Percentiles rank a stretch among this genome's conserved stretches.
These are phyloP conservation scores for Drosophila kuntzei DNA, from an alignment of 2,888 invertebrate genomes.

Conservation along the genomic window DNA sequence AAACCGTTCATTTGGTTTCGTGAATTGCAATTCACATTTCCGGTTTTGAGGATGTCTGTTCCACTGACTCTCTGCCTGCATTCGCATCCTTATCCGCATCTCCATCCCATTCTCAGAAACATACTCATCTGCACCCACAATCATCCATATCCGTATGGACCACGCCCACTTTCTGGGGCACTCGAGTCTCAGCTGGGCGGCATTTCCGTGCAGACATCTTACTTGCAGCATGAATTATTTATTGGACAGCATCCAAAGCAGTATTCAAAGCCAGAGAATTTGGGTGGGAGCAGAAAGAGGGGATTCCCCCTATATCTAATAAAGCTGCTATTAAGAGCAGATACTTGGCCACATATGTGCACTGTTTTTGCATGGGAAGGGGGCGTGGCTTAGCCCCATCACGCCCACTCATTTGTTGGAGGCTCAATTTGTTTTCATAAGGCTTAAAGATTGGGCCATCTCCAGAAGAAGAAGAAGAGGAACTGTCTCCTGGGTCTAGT, in stretches of 20 bases:
- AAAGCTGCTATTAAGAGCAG: slow-evolving; percentile 70
- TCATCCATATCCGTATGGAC: slow-evolving; percentile 37
- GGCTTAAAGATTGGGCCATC: slow-evolving; percentile 21
- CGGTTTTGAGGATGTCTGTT: slow-evolving; percentile 36
- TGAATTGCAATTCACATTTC: slow-evolving; percentile 71
- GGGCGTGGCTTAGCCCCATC: slow-evolving; percentile 20
- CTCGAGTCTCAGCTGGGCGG: slow-evolving; percentile 50
- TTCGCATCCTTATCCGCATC: slow-evolving; percentile 39
- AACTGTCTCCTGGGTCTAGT: slow-evolving; percentile 38
- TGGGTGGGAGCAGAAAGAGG: slow-evolving; percentile 9
- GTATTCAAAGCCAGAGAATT: slow-evolving; percentile 68
- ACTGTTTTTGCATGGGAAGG: slow-evolving; percentile 4
- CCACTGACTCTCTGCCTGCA: slow-evolving; percentile 45
- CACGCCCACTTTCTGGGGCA: slow-evolving; percentile 33
- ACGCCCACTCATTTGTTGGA: slow-evolving; percentile 65
- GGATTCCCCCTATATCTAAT: slow-evolving; percentile 52
- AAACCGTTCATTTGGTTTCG: slow-evolving; percentile 64
- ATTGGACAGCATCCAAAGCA: slow-evolving; percentile 68
- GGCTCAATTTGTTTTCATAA: slow-evolving; percentile 68
- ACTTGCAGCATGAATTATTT: slow-evolving; percentile 75
- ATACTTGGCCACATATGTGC: slow-evolving; percentile 42
- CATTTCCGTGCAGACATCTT: slow-evolving; percentile 68
- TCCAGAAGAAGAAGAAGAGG: too few relatives aligned
- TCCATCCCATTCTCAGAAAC: slow-evolving; percentile 32
- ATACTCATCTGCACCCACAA: slow-evolving; percentile 38